Conservation (phyloP, 2,113 vertebrate species). For the Hemicordylus capensis region DNA sequence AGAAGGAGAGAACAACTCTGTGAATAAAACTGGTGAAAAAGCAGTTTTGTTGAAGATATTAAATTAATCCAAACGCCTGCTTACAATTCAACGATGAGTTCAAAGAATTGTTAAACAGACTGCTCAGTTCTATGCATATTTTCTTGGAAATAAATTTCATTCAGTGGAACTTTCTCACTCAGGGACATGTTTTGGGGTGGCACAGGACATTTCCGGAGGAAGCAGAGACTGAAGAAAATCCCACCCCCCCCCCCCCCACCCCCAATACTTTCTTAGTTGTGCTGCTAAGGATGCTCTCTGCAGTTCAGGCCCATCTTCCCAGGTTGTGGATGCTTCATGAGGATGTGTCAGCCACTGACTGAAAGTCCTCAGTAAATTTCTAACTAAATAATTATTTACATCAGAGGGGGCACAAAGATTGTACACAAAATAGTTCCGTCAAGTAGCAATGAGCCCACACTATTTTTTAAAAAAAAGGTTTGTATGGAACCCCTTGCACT, state of each 20-base stretch:
- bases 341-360: neutral
- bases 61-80: neutral
- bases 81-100: constrained; percentile 25
- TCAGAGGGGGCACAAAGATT: neutral
- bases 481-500: neutral
- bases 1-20: constrained; percentile 47
- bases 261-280: too few relatives aligned
- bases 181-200: too few relatives aligned
- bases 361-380: neutral
- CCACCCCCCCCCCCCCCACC: too few relatives aligned
- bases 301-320: too few relatives aligned
- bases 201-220: too few relatives aligned
- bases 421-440: neutral
- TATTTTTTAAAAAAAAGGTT: neutral
- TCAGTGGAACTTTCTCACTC: too few relatives aligned
- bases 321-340: neutral
- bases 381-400: accelerated
- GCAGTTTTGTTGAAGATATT: constrained; percentile 18
- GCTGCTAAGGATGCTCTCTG: too few relatives aligned
- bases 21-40: constrained; percentile 34
- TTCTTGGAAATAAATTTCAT: neutral
- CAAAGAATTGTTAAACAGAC: constrained; percentile 8
- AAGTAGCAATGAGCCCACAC: neutral
- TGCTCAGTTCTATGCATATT: neutral
- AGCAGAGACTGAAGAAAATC: too few relatives aligned